Conservation (phyloP, 2,888 invertebrate species). For the Campoplex nolae region DNA sequence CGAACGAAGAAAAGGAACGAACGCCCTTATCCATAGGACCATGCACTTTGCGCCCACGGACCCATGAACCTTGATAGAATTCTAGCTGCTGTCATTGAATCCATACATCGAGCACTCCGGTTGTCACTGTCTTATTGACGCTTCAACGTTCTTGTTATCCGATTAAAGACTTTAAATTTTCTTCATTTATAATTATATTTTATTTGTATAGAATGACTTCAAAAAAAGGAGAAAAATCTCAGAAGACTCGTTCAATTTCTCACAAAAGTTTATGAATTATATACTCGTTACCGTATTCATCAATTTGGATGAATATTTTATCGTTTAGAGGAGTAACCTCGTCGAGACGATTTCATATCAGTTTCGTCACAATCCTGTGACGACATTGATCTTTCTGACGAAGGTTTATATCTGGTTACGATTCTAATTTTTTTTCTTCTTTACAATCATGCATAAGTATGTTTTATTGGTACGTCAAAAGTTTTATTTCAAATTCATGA, state of each 20-base stretch:
- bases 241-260: background rate
- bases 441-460: too few relatives aligned
- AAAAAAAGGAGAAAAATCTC: background rate
- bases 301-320: too few relatives aligned
- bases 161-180: background rate
- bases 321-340: too few relatives aligned
- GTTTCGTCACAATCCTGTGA: too few relatives aligned
- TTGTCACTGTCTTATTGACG: slow-evolving; percentile 13
- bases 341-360: too few relatives aligned
- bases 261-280: too few relatives aligned
- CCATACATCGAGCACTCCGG: background rate
- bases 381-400: too few relatives aligned
- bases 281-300: too few relatives aligned
- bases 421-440: too few relatives aligned
- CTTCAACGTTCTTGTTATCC: background rate
- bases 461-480: too few relatives aligned
- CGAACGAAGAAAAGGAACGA: slow-evolving; percentile 53
- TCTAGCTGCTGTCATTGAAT: slow-evolving; percentile 44
- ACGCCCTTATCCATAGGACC: slow-evolving; percentile 27
- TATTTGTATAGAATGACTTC: background rate
- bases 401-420: too few relatives aligned
- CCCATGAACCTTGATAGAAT: slow-evolving; percentile 37
- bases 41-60: slow-evolving; percentile 31
- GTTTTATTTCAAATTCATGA: too few relatives aligned
- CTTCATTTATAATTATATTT: background rate